phyloP scores from a whole-genome alignment of 2,797 vertebrate genomes.

The Microchirus variegatus region DNA sequence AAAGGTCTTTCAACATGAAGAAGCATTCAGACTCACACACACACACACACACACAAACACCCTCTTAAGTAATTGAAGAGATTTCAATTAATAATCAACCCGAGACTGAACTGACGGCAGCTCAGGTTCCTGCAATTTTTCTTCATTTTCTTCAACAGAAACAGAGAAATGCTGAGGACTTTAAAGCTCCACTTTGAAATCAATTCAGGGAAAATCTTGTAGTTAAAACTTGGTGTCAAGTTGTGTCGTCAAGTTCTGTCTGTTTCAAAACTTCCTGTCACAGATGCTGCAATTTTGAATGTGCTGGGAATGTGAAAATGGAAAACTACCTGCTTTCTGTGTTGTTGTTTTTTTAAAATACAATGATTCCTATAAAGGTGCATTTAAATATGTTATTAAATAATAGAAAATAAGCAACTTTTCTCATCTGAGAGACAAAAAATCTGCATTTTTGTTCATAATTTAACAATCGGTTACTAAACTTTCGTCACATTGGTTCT shows the following conservation, averaged over 20 bases:
- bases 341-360: too few species aligned
- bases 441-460: too few species aligned
- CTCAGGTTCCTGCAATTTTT: slow-evolving; percentile 30
- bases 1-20: too few species aligned
- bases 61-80: slow-evolving; percentile 56
- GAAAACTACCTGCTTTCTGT: too few species aligned
- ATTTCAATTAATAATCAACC: slow-evolving; percentile 70
- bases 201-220: too few species aligned
- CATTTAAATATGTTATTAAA: too few species aligned
- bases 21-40: too few species aligned
- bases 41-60: background rate
- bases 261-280: background rate
- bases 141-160: slow-evolving; percentile 3
- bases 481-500: too few species aligned
- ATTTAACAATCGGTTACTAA: too few species aligned
- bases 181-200: slow-evolving; percentile 9
- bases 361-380: too few species aligned
- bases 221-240: background rate
- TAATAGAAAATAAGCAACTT: too few species aligned
- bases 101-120: slow-evolving; percentile 21
- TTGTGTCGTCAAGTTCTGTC: background rate
- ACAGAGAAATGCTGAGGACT: slow-evolving; percentile 3
- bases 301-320: background rate
- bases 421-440: too few species aligned
- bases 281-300: background rate